Evolutionary conservation across 2,113 vertebrate genomes (phyloP).

Genomic region (Rousettus leschenaultii): DNA sequence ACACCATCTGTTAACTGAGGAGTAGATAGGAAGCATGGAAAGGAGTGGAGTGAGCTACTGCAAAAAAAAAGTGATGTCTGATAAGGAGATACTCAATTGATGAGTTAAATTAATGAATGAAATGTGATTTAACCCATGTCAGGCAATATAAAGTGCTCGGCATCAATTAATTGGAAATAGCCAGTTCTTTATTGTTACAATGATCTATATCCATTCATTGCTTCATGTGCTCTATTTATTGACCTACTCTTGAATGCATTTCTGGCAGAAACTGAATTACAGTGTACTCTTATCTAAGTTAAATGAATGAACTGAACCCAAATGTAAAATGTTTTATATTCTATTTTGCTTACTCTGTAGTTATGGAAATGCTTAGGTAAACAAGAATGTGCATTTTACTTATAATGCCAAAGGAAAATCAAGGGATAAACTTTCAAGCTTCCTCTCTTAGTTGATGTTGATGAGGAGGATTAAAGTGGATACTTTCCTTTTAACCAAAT

Average conservation of each 20-base stretch:
- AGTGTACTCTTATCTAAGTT: conserved; percentile 23
- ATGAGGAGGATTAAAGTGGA: background rate
- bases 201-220: background rate
- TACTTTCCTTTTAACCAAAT: conserved; percentile 19
- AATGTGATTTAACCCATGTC: background rate
- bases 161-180: background rate
- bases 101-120: background rate
- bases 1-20: background rate
- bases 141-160: background rate
- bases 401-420: conserved; percentile 50
- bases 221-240: background rate
- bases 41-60: background rate
- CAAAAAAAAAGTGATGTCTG: background rate
- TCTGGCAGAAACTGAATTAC: conserved; percentile 13
- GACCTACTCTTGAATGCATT: background rate
- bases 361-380: conserved; percentile 54
- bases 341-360: conserved; percentile 30
- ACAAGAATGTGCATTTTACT: conserved; percentile 27
- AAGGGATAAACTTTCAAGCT: background rate
- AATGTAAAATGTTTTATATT: conserved; percentile 47
- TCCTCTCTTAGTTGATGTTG: conserved; percentile 1
- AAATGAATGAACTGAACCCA: conserved; percentile 55
- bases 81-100: background rate
- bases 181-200: background rate
- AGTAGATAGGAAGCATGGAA: background rate